Base-by-base conservation (phyloP, 2,888 invertebrate species). In the Copidosoma aretas region DNA sequence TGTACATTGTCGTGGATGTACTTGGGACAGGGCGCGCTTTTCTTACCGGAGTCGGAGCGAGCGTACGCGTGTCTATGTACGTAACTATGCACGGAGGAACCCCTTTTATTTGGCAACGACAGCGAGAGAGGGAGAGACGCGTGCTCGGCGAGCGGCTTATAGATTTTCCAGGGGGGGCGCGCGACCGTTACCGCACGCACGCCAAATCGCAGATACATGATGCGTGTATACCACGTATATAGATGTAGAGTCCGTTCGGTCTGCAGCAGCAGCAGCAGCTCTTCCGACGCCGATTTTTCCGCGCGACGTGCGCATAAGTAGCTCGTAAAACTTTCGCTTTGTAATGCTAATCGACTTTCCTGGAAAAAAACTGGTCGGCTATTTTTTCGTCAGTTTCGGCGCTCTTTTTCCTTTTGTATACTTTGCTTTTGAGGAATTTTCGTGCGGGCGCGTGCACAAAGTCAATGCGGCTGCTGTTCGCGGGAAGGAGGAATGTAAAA, bases 81-180 rank as follows among this genome's bases (percentile, higher is more conserved):
- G 8, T 46, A 46, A 8, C 3, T 46, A 46, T 46, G 3, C 17
- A 46, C 43, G 14, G 43, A 46, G 17, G 43, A 46, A 46, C 43
- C 43, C 43, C 43, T 46, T 46, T 46, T 46, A 46, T 46, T 15
- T 73, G 32, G 24, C 14, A 17, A 46, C 14, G 52, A 22, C 1
- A n/a, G 22, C 3, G 19, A 52, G 52, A 52, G 52, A 52, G n/a
- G 19, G 52, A 52, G n/a, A 19, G 57, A 19, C 60, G 67, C 64
- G 67, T 61, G 67, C 64, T 56, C 21, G 57, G 39, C 64, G 57
- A 67, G 64, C 52, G 52, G 64, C 49, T 71, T 60, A 64, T 39
- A 46, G 62, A 64, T 62, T 70, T 67, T 61, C 58, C 57, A n/a
- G 32, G 32, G 32, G 32, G 32, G 32, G 32, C 54, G n/a, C n/a